These are phyloP conservation scores for Lacerta viridis DNA, from an alignment of 2,797 vertebrate species.

Conservation along the genomic window DNA sequence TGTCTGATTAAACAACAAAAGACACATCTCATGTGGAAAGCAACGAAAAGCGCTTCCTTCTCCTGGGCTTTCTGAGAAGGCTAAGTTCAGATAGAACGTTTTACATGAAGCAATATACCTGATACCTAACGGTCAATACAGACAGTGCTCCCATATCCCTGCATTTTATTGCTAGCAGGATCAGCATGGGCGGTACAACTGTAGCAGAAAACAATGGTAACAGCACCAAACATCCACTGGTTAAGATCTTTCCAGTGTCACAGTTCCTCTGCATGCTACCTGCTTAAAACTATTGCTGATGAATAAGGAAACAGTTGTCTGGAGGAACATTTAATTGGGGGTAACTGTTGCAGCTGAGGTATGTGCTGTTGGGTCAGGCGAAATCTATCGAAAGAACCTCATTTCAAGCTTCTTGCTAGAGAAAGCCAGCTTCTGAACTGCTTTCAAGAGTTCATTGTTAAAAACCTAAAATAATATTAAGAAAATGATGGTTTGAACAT, in stretches of 20 bases:
- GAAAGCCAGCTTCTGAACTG: constrained; percentile 15
- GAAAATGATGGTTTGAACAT: not conserved
- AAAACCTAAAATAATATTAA: not conserved
- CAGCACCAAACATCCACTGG: no score
- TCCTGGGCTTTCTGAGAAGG: not conserved
- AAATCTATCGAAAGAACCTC: no score
- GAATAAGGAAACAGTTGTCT: no score
- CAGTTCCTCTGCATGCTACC: no score
- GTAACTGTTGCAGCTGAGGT: no score
- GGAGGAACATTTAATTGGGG: no score
- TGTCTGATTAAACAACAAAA: not conserved
- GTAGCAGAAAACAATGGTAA: no score
- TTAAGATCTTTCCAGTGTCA: no score
- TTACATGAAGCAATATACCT: not conserved
- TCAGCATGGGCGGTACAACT: no score
- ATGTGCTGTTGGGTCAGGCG: no score
- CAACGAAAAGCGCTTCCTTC: not conserved
- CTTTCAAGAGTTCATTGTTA: not conserved
- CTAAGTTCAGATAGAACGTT: not conserved
- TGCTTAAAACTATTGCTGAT: no score
- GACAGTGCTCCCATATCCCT: not conserved
- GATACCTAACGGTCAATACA: not conserved
- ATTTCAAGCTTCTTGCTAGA: not conserved
- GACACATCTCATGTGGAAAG: not conserved
- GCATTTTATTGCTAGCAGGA: not conserved